Percentiles rank a stretch among this genome's conserved stretches.
phyloP scores from a whole-genome alignment of 2,113 vertebrate genomes.

The Pyxicephalus adspersus region DNA sequence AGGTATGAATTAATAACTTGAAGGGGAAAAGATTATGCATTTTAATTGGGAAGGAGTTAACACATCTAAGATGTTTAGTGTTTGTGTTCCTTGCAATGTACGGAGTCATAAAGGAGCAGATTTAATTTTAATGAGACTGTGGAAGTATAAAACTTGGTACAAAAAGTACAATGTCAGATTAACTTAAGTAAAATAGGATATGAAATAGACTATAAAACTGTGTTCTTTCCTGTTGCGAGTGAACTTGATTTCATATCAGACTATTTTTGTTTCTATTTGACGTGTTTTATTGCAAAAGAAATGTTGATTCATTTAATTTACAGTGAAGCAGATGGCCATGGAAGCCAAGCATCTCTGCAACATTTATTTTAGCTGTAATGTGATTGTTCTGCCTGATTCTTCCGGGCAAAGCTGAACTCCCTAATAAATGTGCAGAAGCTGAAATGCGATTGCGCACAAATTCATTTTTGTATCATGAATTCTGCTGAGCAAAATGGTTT shows the following conservation, averaged over 20 bases:
- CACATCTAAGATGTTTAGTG: too few species aligned
- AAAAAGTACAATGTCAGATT: background rate
- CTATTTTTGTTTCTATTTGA: conserved; percentile 37
- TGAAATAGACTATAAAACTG: conserved; percentile 3
- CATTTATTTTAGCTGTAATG: conserved; percentile 45
- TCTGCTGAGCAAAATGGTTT: too few species aligned
- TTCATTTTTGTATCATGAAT: conserved; percentile 2
- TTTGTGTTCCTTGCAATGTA: too few species aligned
- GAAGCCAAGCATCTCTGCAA: conserved; percentile 42
- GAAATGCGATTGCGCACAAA: background rate
- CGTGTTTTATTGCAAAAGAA: conserved; percentile 36
- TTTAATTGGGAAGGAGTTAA: too few species aligned
- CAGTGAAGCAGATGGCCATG: conserved; percentile 33
- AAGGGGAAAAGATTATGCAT: too few species aligned
- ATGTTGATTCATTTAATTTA: conserved; percentile 37
- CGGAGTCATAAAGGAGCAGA: too few species aligned
- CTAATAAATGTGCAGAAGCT: conserved; percentile 31
- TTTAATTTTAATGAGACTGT: background rate
- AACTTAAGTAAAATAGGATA: background rate
- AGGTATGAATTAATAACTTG: too few species aligned
- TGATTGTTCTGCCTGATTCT: conserved; percentile 45
- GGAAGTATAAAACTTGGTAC: conserved; percentile 6
- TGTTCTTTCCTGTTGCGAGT: background rate
- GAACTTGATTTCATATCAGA: conserved; percentile 34
- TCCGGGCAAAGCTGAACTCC: conserved; percentile 16